Base-by-base conservation (phyloP, 1,140 invertebrate species). In the Trichonephila inaurata region DNA sequence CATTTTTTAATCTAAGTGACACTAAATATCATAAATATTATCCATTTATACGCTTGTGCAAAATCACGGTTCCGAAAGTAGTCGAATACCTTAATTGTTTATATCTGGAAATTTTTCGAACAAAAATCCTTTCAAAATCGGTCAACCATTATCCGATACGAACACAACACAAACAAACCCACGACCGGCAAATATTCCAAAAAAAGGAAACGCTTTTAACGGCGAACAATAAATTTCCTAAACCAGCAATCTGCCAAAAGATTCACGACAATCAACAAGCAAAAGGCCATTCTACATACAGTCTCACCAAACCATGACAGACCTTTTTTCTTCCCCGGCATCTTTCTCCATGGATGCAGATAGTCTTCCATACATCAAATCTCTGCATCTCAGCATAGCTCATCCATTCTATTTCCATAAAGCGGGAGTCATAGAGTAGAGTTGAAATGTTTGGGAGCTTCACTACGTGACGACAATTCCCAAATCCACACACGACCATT, bases 401-500 rank as follows among this genome's bases (percentile, higher is more conserved):
- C 72, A 77, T 77, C 72, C 72, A 77, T 77, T 77, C 28, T 77
- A 77, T 77, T 40, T 77, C 28, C 72, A 18, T 33, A 40, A 77
- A 18, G 28, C 72, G 72, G 72, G 72, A 77, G 28, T 77, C 72
- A 77, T 33, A 77, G 72, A 77, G 72, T 77, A 19, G 28, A 16
- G 72, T 40, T 77, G 16, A 19, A 60, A 85, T 60, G 24, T 58
- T 85, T 85, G 10, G 51, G 44, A 85, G 28, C 44, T 60, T 7
- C 51, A 14, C 10, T 60, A 85, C 83, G 83, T 85, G 83, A 85
- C 44, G 83, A 61, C 83, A 58, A 85, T 85, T 60, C 83, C 58
- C 44, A 61, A 60, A 33, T 61, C 82, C 18, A 28, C 24, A 24
- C 28, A 28, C 18, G 12, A 33, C 12, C 72, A 24, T 33, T 77